Conservation (phyloP, 2,797 vertebrate genomes). For the Hypotaenidia philippensis region DNA sequence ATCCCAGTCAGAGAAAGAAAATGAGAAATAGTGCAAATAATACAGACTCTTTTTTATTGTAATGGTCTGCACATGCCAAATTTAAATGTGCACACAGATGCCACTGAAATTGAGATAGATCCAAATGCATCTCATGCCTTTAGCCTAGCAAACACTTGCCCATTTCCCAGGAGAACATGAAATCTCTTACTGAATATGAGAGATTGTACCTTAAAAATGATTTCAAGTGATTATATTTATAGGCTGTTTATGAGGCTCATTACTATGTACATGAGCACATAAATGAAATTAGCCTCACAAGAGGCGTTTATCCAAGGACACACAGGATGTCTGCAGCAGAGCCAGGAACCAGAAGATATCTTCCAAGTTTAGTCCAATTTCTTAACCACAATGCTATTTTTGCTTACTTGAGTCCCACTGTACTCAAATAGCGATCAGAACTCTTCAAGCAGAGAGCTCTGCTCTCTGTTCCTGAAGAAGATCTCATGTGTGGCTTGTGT, state of each 20-base stretch:
- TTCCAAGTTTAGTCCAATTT: conserved; percentile 54
- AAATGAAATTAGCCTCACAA: conserved; percentile 62
- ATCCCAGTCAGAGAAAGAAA: not conserved
- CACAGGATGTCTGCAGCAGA: conserved; percentile 35
- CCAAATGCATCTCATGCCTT: conserved; percentile 39
- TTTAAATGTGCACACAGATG: conserved; percentile 50
- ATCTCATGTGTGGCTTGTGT: not conserved
- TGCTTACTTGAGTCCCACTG: not conserved
- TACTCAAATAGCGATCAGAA: not conserved
- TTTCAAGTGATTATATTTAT: conserved; percentile 65
- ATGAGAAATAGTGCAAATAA: conserved; percentile 46
- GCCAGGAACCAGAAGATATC: conserved; percentile 44
- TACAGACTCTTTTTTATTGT: not conserved
- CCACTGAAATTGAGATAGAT: conserved; percentile 34
- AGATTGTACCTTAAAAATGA: conserved; percentile 67
- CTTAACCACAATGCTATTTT: conserved; percentile 51
- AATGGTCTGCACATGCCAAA: conserved; percentile 24
- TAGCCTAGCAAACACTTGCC: conserved; percentile 4
- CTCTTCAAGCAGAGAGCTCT: accelerated
- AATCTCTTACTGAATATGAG: conserved; percentile 34
- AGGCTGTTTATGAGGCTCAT: conserved; percentile 64
- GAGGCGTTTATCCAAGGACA: conserved; percentile 64
- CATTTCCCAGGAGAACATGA: conserved; percentile 37
- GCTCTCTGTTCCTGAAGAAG: not conserved
- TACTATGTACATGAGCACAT: conserved; percentile 42